These are phyloP conservation scores for Aplocera efformata DNA, from an alignment of 2,888 invertebrate genomes.

Conservation along the genomic window DNA sequence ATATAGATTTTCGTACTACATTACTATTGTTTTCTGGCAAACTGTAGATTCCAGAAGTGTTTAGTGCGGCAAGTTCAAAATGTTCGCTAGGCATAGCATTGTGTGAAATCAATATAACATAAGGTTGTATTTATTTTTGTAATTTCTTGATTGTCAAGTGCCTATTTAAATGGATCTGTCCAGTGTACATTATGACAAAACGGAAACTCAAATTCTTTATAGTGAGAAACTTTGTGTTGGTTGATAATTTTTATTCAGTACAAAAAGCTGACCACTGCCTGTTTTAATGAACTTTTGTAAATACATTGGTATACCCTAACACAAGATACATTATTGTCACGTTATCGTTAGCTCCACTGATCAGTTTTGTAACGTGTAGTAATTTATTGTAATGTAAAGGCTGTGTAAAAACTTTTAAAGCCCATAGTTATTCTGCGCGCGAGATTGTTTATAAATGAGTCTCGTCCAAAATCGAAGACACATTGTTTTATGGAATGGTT, in stretches of 20 bases:
- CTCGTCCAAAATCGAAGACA: slow-evolving; percentile 71
- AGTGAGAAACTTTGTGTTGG: slow-evolving; percentile 21
- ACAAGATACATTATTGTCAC: slow-evolving; percentile 54
- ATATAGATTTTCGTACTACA: too few species aligned
- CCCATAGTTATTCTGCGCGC: slow-evolving; percentile 61
- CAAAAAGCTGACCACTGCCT: slow-evolving; percentile 55
- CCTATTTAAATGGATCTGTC: slow-evolving; percentile 21
- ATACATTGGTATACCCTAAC: slow-evolving; percentile 58
- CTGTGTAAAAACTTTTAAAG: slow-evolving; percentile 74
- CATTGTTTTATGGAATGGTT: slow-evolving; percentile 75
- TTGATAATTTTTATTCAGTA: slow-evolving; percentile 21
- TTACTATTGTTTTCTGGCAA: too few species aligned
- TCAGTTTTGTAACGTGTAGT: slow-evolving; percentile 77
- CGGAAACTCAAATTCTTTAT: slow-evolving; percentile 5
- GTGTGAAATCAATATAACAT: slow-evolving; percentile 16
- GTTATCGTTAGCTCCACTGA: slow-evolving; percentile 72
- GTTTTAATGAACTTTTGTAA: slow-evolving; percentile 63
- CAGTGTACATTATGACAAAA: slow-evolving; percentile 12
- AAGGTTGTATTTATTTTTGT: slow-evolving; percentile 12
- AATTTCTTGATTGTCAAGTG: slow-evolving; percentile 22
- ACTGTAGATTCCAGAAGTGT: too few species aligned
- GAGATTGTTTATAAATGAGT: slow-evolving; percentile 61
- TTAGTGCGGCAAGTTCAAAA: too few species aligned
- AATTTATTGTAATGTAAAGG: slow-evolving; percentile 71
- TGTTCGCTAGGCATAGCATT: slow-evolving; percentile 10